Base-by-base conservation (phyloP, 2,888 invertebrate species). In the Drosophila cognata region DNA sequence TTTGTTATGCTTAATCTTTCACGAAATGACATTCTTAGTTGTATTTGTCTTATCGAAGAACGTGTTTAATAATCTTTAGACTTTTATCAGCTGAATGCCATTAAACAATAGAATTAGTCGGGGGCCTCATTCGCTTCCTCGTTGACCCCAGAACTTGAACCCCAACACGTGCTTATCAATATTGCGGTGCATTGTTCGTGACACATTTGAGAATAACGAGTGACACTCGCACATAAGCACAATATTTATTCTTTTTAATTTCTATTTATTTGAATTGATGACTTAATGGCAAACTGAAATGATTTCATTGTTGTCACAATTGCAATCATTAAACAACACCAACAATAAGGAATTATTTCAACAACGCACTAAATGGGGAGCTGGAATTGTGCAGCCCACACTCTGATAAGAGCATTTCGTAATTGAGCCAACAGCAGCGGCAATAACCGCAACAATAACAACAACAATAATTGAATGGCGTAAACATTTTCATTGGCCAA, bases 251-350 rank as follows among this genome's bases (percentile, higher is more conserved):
- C 72, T 71, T 77, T 82, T 85, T 78, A 74, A 85, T 81, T 86
- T 76, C 75, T 81, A 86, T 88, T 85, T 89, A 88, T 86, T 89
- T 83, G 79, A 87, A 87, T 89, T 88, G 86, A 89, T 89, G 90
- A 85, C 83, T 87, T 87, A 89, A 89, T 89, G 75, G 73, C 79
- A 73, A 71, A 43, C 74, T 75, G 71, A 82, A 77, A 77, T 74
- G 78, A 71, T 74, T 82, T 75, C 81, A 77, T 81, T 88, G 77
- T 83, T 83, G 81, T 75, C 87, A 74, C 77, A 87, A 75, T 75
- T 69, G 72, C 74, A 84, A 88, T 83, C 81, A 85, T 84, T 85
- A 88, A 68, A 64, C 71, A 82, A 62, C 82, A 66, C 71, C 66
- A 77, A 76, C 86, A 81, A 73, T 73, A 68, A 35, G 74, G 56